phyloP scores from a whole-genome alignment of 2,797 vertebrate genomes.

The Carduelis carduelis region DNA sequence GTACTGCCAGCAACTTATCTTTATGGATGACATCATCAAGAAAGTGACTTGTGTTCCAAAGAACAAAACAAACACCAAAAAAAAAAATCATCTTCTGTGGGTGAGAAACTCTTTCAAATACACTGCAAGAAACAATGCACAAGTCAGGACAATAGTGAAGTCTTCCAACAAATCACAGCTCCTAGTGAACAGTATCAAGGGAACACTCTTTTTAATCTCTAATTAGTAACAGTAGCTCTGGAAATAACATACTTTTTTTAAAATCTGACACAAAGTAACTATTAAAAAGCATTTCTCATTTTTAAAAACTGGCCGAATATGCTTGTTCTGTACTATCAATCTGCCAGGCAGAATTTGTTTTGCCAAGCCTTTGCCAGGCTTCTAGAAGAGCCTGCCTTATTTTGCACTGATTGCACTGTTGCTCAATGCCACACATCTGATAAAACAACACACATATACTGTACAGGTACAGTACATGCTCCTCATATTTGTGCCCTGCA shows the following conservation, averaged over 20 bases:
- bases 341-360: background rate
- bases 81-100: background rate
- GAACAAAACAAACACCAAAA: background rate
- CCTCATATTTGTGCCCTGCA: background rate
- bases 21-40: background rate
- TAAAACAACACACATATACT: background rate
- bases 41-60: background rate
- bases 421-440: background rate
- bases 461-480: background rate
- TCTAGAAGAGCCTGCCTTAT: background rate
- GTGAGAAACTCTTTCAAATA: background rate
- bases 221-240: background rate
- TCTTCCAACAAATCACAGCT: background rate
- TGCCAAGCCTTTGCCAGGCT: background rate
- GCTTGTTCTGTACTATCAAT: background rate
- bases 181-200: background rate
- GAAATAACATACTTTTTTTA: background rate
- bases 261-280: background rate
- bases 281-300: background rate
- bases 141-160: background rate
- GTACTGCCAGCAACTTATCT: accelerated
- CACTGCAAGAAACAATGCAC: background rate
- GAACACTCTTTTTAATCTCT: background rate
- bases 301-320: background rate
- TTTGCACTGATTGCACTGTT: background rate